Conservation (phyloP, 92 coral and sea anemone genomes). For the Phenganax subtilis region DNA sequence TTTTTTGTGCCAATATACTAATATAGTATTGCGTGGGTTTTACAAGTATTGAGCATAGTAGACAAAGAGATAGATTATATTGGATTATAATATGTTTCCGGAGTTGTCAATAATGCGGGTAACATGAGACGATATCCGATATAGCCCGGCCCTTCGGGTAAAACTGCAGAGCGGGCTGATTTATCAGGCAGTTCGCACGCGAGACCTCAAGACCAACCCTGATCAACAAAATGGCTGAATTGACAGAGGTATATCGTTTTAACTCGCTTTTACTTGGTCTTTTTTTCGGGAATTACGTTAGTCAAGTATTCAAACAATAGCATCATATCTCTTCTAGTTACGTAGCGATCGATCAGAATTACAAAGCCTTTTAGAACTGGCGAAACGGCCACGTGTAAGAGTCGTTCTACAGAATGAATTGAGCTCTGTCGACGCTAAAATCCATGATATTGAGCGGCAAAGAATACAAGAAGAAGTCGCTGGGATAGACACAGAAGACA, state of each 20-base stretch:
- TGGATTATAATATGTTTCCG: conserved; percentile 29
- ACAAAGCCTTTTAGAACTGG: conserved; percentile 23
- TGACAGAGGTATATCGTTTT: conserved; percentile 23
- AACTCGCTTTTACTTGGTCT: neutral
- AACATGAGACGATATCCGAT: conserved; percentile 39
- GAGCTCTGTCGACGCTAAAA: conserved; percentile 25
- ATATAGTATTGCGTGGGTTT: conserved; percentile 16
- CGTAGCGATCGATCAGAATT: conserved; percentile 30
- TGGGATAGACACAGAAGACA: neutral
- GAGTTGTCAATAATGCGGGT: conserved; percentile 34
- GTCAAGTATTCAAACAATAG: neutral
- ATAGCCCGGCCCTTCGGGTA: conserved; percentile 38
- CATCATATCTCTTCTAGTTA: conserved; percentile 11
- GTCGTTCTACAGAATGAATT: conserved; percentile 33
- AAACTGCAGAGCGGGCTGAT: conserved; percentile 24
- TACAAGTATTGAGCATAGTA: conserved; percentile 8
- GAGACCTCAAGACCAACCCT: neutral
- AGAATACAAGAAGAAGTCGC: conserved; percentile 12
- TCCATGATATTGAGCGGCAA: conserved; percentile 26
- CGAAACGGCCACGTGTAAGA: conserved; percentile 40
- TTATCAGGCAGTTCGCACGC: conserved; percentile 3
- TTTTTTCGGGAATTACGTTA: neutral
- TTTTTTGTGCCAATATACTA: neutral
- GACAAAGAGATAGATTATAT: conserved; percentile 12
- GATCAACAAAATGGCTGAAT: conserved; percentile 20